A percentile compares a stretch with the other conserved stretches of the same genome.
Evolutionary conservation across 2,888 invertebrate genomes (phyloP).

Genomic region (Diplazon laetatorius): DNA sequence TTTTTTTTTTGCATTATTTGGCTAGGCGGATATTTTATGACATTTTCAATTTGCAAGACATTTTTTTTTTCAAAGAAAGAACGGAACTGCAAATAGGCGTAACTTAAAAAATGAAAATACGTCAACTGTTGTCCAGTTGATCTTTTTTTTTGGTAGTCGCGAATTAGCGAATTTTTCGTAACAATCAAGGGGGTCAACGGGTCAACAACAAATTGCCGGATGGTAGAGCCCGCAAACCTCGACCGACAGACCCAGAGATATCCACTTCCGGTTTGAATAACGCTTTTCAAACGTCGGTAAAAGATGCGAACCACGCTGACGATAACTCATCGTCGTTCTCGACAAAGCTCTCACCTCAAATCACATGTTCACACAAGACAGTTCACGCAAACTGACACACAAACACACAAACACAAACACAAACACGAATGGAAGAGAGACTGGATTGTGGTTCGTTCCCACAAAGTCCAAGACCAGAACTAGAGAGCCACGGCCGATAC

Average conservation of each 20-base stretch:
- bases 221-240: conserved; percentile 22
- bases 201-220: not conserved
- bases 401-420: not conserved
- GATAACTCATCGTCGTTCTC: conserved; percentile 59
- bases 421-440: too few relatives aligned
- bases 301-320: conserved; percentile 61
- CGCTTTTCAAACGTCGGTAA: conserved; percentile 55
- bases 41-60: too few relatives aligned
- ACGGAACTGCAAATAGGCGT: too few relatives aligned
- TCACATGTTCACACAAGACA: conserved; percentile 17
- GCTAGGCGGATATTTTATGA: too few relatives aligned
- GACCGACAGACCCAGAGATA: conserved; percentile 36
- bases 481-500: conserved; percentile 26
- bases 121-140: too few relatives aligned
- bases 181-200: not conserved
- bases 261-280: conserved; percentile 59
- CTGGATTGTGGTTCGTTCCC: too few relatives aligned
- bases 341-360: conserved; percentile 52
- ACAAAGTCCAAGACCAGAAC: conserved; percentile 12
- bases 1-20: too few relatives aligned
- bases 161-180: too few relatives aligned
- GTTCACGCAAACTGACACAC: conserved; percentile 28
- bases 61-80: too few relatives aligned
- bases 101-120: too few relatives aligned
- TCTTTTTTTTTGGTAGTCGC: too few relatives aligned